Evolutionary conservation across 2,113 vertebrate species (phyloP).

Genomic region (Podarcis raffonei): DNA sequence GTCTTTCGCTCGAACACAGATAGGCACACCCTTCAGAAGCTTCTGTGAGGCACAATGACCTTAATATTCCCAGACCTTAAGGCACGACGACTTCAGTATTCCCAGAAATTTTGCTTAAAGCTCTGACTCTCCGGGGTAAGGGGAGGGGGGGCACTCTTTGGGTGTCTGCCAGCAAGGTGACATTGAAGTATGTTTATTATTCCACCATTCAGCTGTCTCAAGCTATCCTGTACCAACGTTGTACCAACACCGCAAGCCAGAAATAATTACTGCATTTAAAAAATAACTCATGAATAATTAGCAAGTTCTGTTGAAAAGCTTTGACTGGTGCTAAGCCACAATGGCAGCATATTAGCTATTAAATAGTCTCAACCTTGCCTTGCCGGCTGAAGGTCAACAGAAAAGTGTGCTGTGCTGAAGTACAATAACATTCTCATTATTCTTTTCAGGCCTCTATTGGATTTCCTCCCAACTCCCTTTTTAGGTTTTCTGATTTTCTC

Average conservation of each 20-base stretch:
- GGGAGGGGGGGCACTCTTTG: background rate
- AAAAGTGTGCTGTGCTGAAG: background rate
- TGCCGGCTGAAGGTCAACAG: background rate
- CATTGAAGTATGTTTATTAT: background rate
- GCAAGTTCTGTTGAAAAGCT: conserved; percentile 13
- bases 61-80: background rate
- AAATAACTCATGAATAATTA: conserved; percentile 16
- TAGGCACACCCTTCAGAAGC: too few species aligned
- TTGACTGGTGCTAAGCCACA: background rate
- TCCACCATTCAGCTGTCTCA: background rate
- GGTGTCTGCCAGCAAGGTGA: background rate
- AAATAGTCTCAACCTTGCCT: background rate
- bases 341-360: conserved; percentile 2
- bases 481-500: background rate
- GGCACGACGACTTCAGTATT: background rate
- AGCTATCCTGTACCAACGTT: background rate
- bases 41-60: too few species aligned
- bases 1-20: too few species aligned
- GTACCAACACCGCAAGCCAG: background rate
- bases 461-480: background rate
- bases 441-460: background rate
- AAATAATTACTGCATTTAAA: conserved; percentile 5
- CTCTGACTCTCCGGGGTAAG: background rate
- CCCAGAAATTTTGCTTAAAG: background rate
- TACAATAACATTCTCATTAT: background rate